Percentiles rank a stretch among this genome's conserved stretches.
phyloP scores from a whole-genome alignment of 2,113 vertebrate genomes.

The Malaclemys terrapin region DNA sequence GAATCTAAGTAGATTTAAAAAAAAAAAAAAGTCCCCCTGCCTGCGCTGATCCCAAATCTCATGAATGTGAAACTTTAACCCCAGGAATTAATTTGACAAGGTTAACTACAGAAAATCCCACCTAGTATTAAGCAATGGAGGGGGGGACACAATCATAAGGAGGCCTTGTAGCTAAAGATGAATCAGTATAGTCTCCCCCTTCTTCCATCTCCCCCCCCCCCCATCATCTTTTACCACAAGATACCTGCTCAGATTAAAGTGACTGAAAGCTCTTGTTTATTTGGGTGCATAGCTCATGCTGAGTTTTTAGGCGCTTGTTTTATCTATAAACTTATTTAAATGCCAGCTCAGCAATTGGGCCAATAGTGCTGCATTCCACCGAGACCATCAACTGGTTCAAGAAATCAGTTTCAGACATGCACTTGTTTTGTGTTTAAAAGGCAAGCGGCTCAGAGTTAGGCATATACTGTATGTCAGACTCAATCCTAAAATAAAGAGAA shows the following conservation, averaged over 20 bases:
- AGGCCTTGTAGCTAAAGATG: constrained; percentile 49
- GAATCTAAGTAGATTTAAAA: constrained; percentile 39
- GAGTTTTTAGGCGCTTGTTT: constrained; percentile 67
- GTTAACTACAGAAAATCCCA: constrained; percentile 37
- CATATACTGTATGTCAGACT: constrained; percentile 46
- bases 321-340: constrained; percentile 44
- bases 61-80: constrained; percentile 18
- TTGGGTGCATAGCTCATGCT: constrained; percentile 43
- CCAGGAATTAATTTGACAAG: constrained; percentile 41
- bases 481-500: constrained; percentile 69
- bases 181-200: constrained; percentile 35
- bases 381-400: constrained; percentile 59
- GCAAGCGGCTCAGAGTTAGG: constrained; percentile 75
- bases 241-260: constrained; percentile 9
- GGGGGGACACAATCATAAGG: constrained; percentile 12
- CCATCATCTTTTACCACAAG: constrained; percentile 9
- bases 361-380: constrained; percentile 68
- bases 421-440: constrained; percentile 60
- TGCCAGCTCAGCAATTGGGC: constrained; percentile 64
- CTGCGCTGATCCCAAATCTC: constrained; percentile 2
- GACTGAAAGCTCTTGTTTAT: constrained; percentile 29
- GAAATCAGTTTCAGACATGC: constrained; percentile 72
- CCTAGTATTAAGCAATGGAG: neutral
- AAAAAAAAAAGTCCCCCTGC: constrained; percentile 19
- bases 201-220: too few relatives aligned